Base-by-base conservation (phyloP, 2,797 vertebrate genomes). In the Ctenopoma kingsleyae region DNA sequence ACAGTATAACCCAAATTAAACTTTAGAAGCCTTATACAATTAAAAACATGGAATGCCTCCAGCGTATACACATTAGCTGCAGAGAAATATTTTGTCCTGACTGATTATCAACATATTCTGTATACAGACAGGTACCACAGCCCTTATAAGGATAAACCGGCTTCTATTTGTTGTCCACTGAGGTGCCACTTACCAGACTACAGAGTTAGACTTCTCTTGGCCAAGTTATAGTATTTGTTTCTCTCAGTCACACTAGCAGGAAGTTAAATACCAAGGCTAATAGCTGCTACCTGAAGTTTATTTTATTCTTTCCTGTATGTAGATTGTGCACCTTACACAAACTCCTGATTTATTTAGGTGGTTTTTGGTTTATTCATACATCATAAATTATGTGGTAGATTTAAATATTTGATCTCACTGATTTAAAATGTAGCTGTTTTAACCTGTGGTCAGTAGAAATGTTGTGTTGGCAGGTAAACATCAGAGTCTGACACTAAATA, bases 371-470 rank as follows among this genome's bases (percentile, higher is more conserved):
- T 58, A 38, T 30, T 47, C 54, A 44, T 51, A 49, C 38, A 19
- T 65, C 2, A 51, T 60, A 51, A 62, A 46, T 23, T 20, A n/a
- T 70, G 54, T 67, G 0, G 0, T 57, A 69, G 22, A 65, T 54
- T 53, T 49, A 23, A 60, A 17, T 75, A 63, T 70, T 56, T 44
- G 12, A 59, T 67, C 35, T 20, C 16, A 3, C 51, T 25, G 36
- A 44, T 59, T 35, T 67, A 8, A 78, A 58, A 81, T 74, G 65
- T 82, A 83, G 78, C 80, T 53, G 25, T 65, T 66, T 72, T 75
- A 25, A 61, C 25, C 49, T 63, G 67, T 62, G 54, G 46, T 77
- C 38, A 48, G 47, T 67, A 65, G 55, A 74, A 72, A 58, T 63
- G 27, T 27, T 41, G 36, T 49, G 13, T 67, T 22, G 64, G 57